phyloP scores from a whole-genome alignment of 2,113 vertebrate genomes.

The Thamnaconus septentrionalis region DNA sequence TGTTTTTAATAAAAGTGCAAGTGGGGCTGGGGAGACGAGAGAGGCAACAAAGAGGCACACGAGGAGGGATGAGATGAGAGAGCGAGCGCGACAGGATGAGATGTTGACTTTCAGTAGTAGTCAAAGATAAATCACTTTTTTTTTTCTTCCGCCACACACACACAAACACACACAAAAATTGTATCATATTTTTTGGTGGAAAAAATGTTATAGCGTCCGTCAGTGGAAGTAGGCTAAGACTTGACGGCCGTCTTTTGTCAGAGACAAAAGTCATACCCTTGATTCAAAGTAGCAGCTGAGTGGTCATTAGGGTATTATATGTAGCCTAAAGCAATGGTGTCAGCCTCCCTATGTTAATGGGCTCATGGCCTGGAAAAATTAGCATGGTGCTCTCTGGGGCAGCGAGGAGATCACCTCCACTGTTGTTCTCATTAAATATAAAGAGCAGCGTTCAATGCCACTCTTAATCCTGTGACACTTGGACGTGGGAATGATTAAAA shows the following conservation, averaged over 20 bases:
- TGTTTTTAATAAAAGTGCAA: constrained; percentile 54
- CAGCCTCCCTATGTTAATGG: constrained; percentile 93
- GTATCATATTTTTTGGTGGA: too few species aligned
- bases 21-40: constrained; percentile 11
- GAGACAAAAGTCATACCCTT: constrained; percentile 73
- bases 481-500: background rate
- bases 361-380: constrained; percentile 86
- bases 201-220: constrained; percentile 11
- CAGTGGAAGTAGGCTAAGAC: constrained; percentile 85
- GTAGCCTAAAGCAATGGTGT: constrained; percentile 88
- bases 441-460: constrained; percentile 33
- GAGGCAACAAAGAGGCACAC: constrained; percentile 10
- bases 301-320: constrained; percentile 88
- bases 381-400: constrained; percentile 93
- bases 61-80: constrained; percentile 22
- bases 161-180: background rate
- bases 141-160: constrained; percentile 27
- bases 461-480: constrained; percentile 30
- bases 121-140: constrained; percentile 66
- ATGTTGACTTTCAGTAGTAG: constrained; percentile 42
- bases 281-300: constrained; percentile 94
- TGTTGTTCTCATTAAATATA: constrained; percentile 60
- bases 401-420: constrained; percentile 70
- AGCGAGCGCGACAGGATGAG: constrained; percentile 16
- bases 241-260: constrained; percentile 78